phyloP scores from a whole-genome alignment of 2,113 vertebrate genomes.

The Epinephelus moara region DNA sequence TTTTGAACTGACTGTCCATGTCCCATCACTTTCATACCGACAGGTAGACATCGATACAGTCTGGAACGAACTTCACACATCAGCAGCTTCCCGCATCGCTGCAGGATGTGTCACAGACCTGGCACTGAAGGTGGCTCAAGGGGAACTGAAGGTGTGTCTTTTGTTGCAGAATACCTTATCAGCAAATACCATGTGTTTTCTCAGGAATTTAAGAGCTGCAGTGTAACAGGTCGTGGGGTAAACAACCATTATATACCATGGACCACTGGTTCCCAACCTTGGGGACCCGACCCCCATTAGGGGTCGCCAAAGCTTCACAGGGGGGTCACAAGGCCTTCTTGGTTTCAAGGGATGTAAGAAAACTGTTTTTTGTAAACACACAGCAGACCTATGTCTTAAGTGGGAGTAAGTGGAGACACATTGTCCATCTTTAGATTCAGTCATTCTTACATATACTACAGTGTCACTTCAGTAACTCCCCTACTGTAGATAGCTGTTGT shows the following conservation, averaged over 20 bases:
- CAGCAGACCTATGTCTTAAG: no score
- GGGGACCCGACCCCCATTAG: no score
- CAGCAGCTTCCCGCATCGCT: conserved; percentile 91
- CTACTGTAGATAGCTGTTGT: not conserved
- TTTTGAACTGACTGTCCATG: not conserved
- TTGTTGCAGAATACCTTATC: conserved; percentile 9
- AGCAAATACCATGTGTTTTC: not conserved
- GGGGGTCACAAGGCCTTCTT: no score
- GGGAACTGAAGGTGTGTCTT: conserved; percentile 89
- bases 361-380: no score
- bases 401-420: no score
- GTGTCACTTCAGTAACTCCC: not conserved
- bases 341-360: no score
- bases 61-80: conserved; percentile 96
- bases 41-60: conserved; percentile 96
- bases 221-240: not conserved
- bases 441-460: not conserved
- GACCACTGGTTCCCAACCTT: no score
- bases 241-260: not conserved
- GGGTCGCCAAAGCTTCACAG: no score
- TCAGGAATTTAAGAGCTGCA: conserved; percentile 8
- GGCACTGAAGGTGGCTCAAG: conserved; percentile 91
- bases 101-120: conserved; percentile 92
- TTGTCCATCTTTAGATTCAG: no score
- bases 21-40: conserved; percentile 18